Evolutionary conservation across 2,888 invertebrate genomes (phyloP), one percentile per base, ranked within the genome.

Genomic region (Bursaphelenchus okinawaensis): DNA sequence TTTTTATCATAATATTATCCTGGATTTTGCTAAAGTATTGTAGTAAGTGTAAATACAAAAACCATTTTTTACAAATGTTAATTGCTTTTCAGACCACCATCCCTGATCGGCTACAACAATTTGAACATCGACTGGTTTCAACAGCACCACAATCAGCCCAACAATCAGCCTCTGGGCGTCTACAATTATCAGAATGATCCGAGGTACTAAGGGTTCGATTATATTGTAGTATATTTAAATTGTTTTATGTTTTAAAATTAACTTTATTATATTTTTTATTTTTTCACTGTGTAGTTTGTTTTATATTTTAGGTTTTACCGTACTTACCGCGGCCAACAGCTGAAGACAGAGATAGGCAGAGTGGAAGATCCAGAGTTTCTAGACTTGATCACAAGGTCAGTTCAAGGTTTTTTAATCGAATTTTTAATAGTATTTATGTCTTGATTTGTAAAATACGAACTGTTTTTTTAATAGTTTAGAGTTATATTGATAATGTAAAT

Each of bases 331-430:
- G 70, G 68, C 7, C 63, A 75, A n/a, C 68, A 75, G 56, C 52
- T 74, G 62, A 76, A 75, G 52, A 74, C 75, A 0, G 65, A 70
- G 52, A 62, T 62, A 20, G 74, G 74, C 7, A 60, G 72, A 22
- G 54, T 74, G 4, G 74, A 74, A 62, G 74, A 74, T 67, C 76
- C 74, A 19, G 76, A 69, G 23, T 57, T 76, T 28, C 52, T 74
- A 19, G 76, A 74, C 40, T 59, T 55, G 29, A 64, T 74, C n/a
- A 71, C 75, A n/a, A 29, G 31, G 72, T 73, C 20, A 23, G 40
- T 27, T 52, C 28, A 3, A 3, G 20, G 12, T 29, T 22, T 26
- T 1, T 55, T 19, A n/a, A 22, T 23, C 23, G 20, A 19, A n/a
- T 23, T 22, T 23, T 7, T 16, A 1, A 56, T 51, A 54, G 16